Conservation (phyloP, 2,113 vertebrate genomes). For the Desmodus rotundus region DNA sequence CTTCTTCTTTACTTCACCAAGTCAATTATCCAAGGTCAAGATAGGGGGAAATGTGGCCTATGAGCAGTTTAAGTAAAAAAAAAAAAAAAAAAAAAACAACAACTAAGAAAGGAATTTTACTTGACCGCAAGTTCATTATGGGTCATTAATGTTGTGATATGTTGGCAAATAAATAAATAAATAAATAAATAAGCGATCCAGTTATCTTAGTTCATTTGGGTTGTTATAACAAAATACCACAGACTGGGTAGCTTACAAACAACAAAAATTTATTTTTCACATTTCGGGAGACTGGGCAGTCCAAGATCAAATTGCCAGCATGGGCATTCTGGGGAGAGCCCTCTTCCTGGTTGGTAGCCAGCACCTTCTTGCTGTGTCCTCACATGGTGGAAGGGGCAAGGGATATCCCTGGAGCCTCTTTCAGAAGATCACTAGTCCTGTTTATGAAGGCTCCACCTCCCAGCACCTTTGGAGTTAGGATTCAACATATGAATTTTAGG, state of each 20-base stretch:
- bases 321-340: not conserved
- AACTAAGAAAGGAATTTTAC: not conserved
- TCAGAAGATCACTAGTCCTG: not conserved
- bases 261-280: not conserved
- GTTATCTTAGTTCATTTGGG: not conserved
- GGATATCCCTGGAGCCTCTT: not conserved
- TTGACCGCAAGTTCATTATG: not conserved
- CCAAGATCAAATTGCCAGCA: not conserved
- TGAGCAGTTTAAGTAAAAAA: not conserved
- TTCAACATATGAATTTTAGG: not conserved
- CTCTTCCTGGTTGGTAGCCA: not conserved
- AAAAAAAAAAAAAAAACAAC: too few species aligned
- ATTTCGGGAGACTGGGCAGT: not conserved
- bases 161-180: constrained; percentile 14
- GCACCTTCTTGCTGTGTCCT: not conserved
- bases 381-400: not conserved
- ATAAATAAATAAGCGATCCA: not conserved
- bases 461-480: not conserved
- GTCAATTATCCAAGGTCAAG: not conserved
- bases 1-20: not conserved
- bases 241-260: not conserved
- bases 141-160: not conserved
- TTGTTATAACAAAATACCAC: not conserved
- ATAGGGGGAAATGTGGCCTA: not conserved
- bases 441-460: not conserved